Conservation (phyloP, 2,888 invertebrate species). For the Anoplius nigerrimus region DNA sequence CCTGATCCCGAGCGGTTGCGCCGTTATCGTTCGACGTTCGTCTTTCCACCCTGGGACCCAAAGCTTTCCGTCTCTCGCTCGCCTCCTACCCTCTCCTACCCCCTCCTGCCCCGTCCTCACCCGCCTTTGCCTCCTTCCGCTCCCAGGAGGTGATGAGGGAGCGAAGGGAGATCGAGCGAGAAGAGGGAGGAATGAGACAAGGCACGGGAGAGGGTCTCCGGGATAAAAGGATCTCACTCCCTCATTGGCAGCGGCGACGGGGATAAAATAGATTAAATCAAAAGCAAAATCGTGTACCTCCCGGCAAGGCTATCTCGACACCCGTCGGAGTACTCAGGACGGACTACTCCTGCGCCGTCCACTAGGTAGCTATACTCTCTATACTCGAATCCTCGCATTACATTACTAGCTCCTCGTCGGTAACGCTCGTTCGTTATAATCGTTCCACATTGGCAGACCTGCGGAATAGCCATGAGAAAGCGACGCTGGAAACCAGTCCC, state of each 20-base stretch:
- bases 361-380: too few relatives aligned
- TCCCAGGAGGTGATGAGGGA: too few relatives aligned
- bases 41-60: conserved; percentile 48
- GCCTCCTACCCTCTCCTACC: too few relatives aligned
- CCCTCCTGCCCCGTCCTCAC: too few relatives aligned
- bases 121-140: not conserved
- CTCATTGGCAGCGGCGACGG: conserved; percentile 40
- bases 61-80: conserved; percentile 29
- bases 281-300: conserved; percentile 43
- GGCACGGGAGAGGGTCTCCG: conserved; percentile 29
- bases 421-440: too few relatives aligned
- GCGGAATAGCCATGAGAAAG: too few relatives aligned
- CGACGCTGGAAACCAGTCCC: too few relatives aligned
- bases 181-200: too few relatives aligned
- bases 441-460: too few relatives aligned
- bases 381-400: too few relatives aligned
- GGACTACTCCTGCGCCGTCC: conserved; percentile 17
- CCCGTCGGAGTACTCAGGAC: conserved; percentile 10
- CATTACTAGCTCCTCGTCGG: too few relatives aligned
- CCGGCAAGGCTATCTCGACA: conserved; percentile 23
- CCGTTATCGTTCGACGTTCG: conserved; percentile 56
- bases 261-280: conserved; percentile 51
- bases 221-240: conserved; percentile 40
- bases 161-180: too few relatives aligned
- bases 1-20: conserved; percentile 45